Evolutionary conservation across 1,140 invertebrate species (phyloP).

Genomic region (Pseudomyrmex gracilis): DNA sequence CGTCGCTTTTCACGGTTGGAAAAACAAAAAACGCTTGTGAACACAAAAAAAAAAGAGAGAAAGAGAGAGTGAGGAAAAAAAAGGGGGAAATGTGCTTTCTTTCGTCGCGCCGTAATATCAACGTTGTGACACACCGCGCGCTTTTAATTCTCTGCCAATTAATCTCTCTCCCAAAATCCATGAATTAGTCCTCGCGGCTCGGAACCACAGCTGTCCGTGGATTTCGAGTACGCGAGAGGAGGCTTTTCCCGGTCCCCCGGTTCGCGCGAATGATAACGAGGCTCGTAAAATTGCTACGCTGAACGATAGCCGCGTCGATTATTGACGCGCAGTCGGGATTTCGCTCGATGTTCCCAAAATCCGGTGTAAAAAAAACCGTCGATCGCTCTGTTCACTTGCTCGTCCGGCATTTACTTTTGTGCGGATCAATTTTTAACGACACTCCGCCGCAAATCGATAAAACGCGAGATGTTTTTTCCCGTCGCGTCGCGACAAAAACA

Average conservation of each 20-base stretch:
- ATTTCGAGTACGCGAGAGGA: slow-evolving; percentile 15
- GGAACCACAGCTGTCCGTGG: slow-evolving; percentile 38
- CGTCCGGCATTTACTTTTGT: slow-evolving; percentile 30
- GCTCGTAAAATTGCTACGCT: slow-evolving; percentile 55
- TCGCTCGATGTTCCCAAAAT: slow-evolving; percentile 50
- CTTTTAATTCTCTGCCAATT: slow-evolving; percentile 55
- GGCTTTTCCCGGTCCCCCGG: slow-evolving; percentile 28
- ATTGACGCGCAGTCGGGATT: slow-evolving; percentile 57
- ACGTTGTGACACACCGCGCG: slow-evolving; percentile 2
- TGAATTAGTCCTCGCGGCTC: slow-evolving; percentile 44
- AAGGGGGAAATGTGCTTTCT: background rate
- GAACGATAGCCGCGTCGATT: slow-evolving; percentile 55
- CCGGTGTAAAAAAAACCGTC: slow-evolving; percentile 42
- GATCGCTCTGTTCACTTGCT: slow-evolving; percentile 39
- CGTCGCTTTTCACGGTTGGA: background rate
- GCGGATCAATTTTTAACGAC: slow-evolving; percentile 53
- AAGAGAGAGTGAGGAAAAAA: too few relatives aligned
- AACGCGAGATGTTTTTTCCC: background rate
- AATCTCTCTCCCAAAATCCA: slow-evolving; percentile 45
- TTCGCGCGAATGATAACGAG: slow-evolving; percentile 52
- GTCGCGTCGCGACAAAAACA: background rate
- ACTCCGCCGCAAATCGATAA: slow-evolving; percentile 17
- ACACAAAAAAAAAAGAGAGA: background rate
- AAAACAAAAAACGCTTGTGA: background rate
- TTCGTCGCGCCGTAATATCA: slow-evolving; percentile 34